phyloP scores from a whole-genome alignment of 2,797 vertebrate genomes.

The Pangasius mekongensis region DNA sequence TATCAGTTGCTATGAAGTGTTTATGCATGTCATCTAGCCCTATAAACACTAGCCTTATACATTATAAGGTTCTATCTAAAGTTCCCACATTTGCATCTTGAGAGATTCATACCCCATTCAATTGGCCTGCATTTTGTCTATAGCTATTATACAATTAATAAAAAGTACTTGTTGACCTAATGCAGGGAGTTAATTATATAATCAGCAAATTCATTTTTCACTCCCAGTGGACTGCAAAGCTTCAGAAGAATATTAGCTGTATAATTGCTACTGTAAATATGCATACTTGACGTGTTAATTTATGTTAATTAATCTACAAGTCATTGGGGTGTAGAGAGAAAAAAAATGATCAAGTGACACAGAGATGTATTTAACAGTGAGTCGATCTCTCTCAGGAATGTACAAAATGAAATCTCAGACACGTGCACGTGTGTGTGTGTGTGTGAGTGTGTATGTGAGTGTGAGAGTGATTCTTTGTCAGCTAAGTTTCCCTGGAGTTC shows the following conservation, averaged over 20 bases:
- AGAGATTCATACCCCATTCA: background rate
- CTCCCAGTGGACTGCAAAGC: constrained; percentile 38
- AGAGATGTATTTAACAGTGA: constrained; percentile 56
- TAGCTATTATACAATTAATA: constrained; percentile 20
- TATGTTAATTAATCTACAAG: constrained; percentile 60
- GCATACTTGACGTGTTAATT: constrained; percentile 55
- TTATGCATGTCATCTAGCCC: background rate
- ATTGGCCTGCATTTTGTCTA: background rate
- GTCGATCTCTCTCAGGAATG: constrained; percentile 51
- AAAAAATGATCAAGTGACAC: constrained; percentile 50
- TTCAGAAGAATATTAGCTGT: constrained; percentile 39
- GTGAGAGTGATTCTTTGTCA: constrained; percentile 43
- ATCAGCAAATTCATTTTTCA: constrained; percentile 36
- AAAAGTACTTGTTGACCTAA: constrained; percentile 26
- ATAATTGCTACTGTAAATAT: constrained; percentile 57
- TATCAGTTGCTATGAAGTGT: background rate
- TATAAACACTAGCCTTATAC: background rate
- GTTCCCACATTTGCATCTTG: background rate
- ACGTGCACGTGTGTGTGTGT: constrained; percentile 24
- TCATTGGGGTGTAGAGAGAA: constrained; percentile 50
- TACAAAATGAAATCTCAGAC: constrained; percentile 47
- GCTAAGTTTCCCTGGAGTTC: constrained; percentile 49
- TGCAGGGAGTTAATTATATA: constrained; percentile 26
- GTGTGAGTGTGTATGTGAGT: constrained; percentile 26
- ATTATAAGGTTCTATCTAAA: background rate